Base-by-base conservation (phyloP, 2,113 vertebrate species). In the Cervus canadensis region DNA sequence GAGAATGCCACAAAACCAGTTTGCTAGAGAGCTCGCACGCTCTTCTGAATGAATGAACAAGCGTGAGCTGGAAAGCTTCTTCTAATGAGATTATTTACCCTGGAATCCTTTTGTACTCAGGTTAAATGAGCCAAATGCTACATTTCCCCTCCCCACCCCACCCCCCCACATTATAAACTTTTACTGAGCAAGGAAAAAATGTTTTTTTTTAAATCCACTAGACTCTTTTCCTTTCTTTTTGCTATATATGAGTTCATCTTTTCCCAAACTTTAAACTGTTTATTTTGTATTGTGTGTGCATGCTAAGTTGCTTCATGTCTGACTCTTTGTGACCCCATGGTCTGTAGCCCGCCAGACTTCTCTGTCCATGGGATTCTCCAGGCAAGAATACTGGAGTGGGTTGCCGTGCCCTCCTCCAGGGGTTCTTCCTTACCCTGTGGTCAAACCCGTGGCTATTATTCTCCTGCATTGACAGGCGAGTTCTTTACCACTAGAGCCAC, bases 1-100 rank as follows among this genome's bases (percentile, higher is more conserved):
- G 50, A 88, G 89, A 97, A 98, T 98, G 97, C 54, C 19, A 56
- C 87, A 50, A 84, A 95, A 96, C 97, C 97, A 84, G 98, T 98
- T 97, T 96, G 43, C 40, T 11, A 60, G 85, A 71, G 28, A 56
- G 67, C 56, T 60, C 57, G 33, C n/a, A 30, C 0, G 5, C 76
- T 91, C 92, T 97, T 23, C 26, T 78, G 43, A 83, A 71, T 93
- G 94, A 95, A 89, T 81, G 91, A 95, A 54, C 64, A 90, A 50
- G 87, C 56, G 45, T 36, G 94, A 96, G 71, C 60, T 91, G 54
- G 91, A 45, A 4, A 59, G 74, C 96, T 97, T 93, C 96, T 89
- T 71, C 82, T 87, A 91, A 71, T 52, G 67, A 93, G 8, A 94
- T 84, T 33, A 87, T 84, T 89, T 95, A 94, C 52, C 71, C 16